These are phyloP conservation scores for Ficedula albicollis DNA, from an alignment of 2,797 vertebrate species.

Conservation along the genomic window DNA sequence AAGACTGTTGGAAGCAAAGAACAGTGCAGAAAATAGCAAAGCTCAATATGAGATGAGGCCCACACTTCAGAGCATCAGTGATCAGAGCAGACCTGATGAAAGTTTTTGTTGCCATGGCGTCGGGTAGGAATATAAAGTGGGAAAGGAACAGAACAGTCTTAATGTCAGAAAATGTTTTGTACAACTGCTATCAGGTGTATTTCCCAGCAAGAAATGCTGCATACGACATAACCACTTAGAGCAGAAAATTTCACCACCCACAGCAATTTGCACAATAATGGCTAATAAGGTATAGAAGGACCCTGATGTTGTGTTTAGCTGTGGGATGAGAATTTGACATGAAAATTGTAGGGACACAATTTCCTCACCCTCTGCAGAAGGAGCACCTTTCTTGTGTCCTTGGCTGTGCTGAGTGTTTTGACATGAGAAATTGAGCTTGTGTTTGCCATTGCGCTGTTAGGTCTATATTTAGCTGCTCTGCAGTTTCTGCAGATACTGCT, in stretches of 20 bases:
- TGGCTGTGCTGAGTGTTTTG: neutral
- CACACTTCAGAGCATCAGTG: neutral
- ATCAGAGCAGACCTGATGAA: neutral
- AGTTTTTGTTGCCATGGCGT: neutral
- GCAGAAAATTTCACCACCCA: neutral
- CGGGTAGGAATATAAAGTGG: accelerated
- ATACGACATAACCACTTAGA: neutral
- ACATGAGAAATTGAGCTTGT: neutral
- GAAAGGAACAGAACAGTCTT: neutral
- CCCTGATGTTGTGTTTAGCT: neutral
- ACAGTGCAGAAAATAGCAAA: neutral
- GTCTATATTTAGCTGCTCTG: neutral
- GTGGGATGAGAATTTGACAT: neutral
- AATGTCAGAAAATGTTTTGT: neutral
- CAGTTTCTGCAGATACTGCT: neutral
- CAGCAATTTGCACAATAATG: neutral
- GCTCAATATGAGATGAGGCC: neutral
- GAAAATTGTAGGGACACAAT: neutral
- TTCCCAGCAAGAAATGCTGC: neutral
- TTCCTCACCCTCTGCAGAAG: neutral
- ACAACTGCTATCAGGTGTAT: neutral
- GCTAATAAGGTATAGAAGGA: neutral
- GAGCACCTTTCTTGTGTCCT: neutral
- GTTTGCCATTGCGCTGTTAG: neutral
- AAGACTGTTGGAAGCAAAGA: neutral